Percentiles rank a stretch among this genome's conserved stretches.
Evolutionary conservation across 2,113 vertebrate genomes (phyloP).

Genomic region (Actenoides lindsayi): DNA sequence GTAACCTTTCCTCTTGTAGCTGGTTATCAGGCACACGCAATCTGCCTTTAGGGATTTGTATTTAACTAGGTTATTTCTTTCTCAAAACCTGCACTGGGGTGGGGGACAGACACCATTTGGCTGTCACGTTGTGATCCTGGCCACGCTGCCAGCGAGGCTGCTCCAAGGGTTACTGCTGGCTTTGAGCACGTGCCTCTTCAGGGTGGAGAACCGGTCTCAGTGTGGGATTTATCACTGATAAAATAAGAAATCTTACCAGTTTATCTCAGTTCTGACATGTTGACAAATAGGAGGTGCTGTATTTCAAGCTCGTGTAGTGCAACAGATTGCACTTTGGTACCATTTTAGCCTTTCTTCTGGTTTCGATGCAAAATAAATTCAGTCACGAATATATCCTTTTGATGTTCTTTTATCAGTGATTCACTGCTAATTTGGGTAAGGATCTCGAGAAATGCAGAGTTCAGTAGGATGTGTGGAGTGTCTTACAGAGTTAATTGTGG

Average conservation of each 20-base stretch:
- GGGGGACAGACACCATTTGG: not conserved
- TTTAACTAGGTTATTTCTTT: not conserved
- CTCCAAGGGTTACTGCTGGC: not conserved
- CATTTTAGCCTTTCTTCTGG: not conserved
- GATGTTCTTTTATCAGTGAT: not conserved
- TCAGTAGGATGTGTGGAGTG: not conserved
- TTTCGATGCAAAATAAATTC: not conserved
- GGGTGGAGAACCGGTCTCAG: not conserved
- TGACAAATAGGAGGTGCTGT: not conserved
- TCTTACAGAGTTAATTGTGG: not conserved
- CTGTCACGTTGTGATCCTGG: not conserved
- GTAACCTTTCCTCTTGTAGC: not conserved
- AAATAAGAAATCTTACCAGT: not conserved
- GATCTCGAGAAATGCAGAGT: not conserved
- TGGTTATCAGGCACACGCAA: not conserved
- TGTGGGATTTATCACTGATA: not conserved
- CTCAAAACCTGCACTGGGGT: not conserved
- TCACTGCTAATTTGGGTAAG: not conserved
- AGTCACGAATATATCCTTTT: not conserved
- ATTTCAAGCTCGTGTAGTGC: not conserved
- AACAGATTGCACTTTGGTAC: not conserved
- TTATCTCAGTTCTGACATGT: not conserved
- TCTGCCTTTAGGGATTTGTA: not conserved
- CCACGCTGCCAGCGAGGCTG: not conserved
- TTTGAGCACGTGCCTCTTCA: not conserved